A percentile compares a stretch with the other conserved stretches of the same genome.
Evolutionary conservation across 2,888 invertebrate species (phyloP).

Genomic region (Caenorhabditis sinica): DNA sequence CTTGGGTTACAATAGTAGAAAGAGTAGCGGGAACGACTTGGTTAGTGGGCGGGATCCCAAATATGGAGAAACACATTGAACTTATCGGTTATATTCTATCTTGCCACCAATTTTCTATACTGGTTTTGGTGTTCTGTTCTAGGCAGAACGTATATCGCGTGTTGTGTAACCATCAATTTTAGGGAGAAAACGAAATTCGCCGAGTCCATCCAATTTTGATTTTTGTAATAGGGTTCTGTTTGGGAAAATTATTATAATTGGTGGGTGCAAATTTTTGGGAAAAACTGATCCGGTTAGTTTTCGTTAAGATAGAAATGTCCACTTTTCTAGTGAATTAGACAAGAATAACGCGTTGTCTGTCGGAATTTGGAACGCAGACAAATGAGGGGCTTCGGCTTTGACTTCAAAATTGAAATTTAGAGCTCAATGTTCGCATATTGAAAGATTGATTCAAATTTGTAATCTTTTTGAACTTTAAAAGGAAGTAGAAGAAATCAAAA

Average conservation of each 20-base stretch:
- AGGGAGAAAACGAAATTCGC: slow-evolving; percentile 1
- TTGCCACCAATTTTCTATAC: neutral
- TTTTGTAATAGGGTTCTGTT: slow-evolving; percentile 27
- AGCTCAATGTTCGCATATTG: neutral
- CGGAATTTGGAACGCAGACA: neutral
- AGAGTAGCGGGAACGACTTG: slow-evolving; percentile 7
- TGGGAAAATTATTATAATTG: neutral
- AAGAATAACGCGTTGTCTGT: no score
- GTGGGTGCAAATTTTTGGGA: neutral
- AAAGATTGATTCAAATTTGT: neutral
- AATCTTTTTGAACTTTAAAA: slow-evolving; percentile 6
- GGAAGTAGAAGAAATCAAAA: neutral
- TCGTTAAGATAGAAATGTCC: no score
- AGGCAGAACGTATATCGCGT: slow-evolving; percentile 19
- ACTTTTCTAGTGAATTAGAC: no score
- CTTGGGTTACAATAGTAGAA: slow-evolving; percentile 12
- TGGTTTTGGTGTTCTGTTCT: neutral
- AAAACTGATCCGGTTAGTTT: no score
- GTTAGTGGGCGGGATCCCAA: neutral
- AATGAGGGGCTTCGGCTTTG: neutral
- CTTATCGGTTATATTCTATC: neutral
- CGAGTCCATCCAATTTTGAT: slow-evolving; percentile 33
- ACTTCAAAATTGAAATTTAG: neutral
- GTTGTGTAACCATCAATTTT: slow-evolving; percentile 57
- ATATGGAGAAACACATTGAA: slow-evolving; percentile 30